Conservation (phyloP, 2,888 invertebrate genomes). For the Isoperla grammatica region DNA sequence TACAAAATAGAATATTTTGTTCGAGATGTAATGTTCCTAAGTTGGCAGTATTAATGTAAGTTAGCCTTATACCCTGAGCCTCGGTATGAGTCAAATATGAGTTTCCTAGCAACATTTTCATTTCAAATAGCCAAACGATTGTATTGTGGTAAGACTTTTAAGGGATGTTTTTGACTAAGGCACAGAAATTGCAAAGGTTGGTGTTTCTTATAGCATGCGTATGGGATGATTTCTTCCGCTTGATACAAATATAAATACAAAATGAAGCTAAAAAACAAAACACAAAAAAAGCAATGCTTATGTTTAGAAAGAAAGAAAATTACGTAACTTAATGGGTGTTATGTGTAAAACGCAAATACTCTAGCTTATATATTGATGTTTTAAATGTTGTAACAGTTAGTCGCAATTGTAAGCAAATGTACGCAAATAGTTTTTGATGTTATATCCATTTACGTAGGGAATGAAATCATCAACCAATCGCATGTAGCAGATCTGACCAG, state of each 20-base stretch:
- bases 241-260: not conserved
- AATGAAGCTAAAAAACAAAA: slow-evolving; percentile 13
- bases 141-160: not conserved
- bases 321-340: slow-evolving; percentile 2
- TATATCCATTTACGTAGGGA: not conserved
- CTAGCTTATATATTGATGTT: slow-evolving; percentile 10
- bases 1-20: too few relatives aligned
- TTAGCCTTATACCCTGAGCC: not conserved
- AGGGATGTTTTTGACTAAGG: not conserved
- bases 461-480: not conserved
- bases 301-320: slow-evolving; percentile 9
- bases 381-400: not conserved
- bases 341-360: slow-evolving; percentile 5
- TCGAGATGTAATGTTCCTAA: too few relatives aligned
- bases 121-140: too few relatives aligned
- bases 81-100: not conserved
- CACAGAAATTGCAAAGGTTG: not conserved
- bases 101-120: too few relatives aligned
- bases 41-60: not conserved
- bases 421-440: not conserved
- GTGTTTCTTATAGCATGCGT: not conserved
- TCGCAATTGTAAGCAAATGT: not conserved
- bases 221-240: slow-evolving; percentile 11
- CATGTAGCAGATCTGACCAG: not conserved
- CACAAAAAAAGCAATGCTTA: slow-evolving; percentile 18